These are phyloP conservation scores for Alexandromys fortis DNA, from an alignment of 2,113 vertebrate species.

Conservation along the genomic window DNA sequence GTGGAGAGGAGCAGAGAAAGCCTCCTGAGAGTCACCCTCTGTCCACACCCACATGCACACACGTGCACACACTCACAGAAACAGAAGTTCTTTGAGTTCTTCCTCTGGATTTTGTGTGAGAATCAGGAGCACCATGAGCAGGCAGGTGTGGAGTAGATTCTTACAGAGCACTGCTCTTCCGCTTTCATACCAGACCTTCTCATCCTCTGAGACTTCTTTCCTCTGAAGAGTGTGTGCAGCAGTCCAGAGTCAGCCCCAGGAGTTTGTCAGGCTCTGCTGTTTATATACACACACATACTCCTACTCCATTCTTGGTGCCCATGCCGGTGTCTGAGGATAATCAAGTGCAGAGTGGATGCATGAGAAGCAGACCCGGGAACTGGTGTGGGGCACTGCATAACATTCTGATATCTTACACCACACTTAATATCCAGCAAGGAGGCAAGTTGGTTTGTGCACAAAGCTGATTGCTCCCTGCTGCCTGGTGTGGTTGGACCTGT, in stretches of 20 bases:
- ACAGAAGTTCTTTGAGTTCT: not conserved
- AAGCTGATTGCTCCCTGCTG: not conserved
- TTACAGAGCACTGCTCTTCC: not conserved
- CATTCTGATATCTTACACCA: not conserved
- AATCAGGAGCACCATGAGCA: not conserved
- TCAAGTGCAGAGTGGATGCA: not conserved
- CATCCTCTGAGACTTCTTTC: not conserved
- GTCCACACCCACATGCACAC: not conserved
- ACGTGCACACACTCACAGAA: not conserved
- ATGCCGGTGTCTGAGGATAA: not conserved
- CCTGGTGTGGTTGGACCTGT: not conserved
- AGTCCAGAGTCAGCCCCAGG: not conserved
- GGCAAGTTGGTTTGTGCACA: not conserved
- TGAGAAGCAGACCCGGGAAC: conserved; percentile 18
- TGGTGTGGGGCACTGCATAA: not conserved
- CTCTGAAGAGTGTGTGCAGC: not conserved
- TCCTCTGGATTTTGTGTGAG: not conserved
- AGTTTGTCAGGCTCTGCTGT: not conserved
- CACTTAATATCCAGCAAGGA: not conserved
- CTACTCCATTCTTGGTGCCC: not conserved
- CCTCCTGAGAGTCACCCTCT: not conserved
- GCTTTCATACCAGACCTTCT: not conserved
- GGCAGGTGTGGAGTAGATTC: not conserved
- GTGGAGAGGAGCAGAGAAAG: not conserved
- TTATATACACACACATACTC: not conserved